Evolutionary conservation across 2,888 invertebrate species (phyloP).

Genomic region (Azorinus chamasolen): DNA sequence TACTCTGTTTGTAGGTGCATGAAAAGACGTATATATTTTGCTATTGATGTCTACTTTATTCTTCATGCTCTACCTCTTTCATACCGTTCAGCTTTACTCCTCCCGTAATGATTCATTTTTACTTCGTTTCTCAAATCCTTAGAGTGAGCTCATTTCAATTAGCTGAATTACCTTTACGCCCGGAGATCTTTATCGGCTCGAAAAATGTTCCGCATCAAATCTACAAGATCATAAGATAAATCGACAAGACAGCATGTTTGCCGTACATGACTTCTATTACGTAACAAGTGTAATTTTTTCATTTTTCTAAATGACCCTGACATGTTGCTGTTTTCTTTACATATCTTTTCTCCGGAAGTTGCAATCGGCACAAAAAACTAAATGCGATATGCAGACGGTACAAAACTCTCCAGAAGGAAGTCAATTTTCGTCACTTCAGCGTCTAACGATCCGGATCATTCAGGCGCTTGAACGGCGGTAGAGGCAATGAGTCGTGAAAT

Average conservation of each 20-base stretch:
- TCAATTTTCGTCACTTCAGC: slow-evolving; percentile 60
- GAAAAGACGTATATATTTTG: too few species aligned
- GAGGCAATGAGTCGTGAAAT: slow-evolving; percentile 58
- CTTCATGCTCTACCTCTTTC: too few species aligned
- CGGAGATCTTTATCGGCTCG: too few species aligned
- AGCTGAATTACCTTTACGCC: too few species aligned
- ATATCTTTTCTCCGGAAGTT: slow-evolving; percentile 37
- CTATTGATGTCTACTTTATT: too few species aligned
- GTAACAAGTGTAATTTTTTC: slow-evolving; percentile 49
- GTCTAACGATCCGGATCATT: slow-evolving; percentile 11
- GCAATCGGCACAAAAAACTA: slow-evolving; percentile 4
- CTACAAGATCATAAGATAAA: slow-evolving; percentile 19
- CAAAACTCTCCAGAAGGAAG: slow-evolving; percentile 25
- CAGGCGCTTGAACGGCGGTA: slow-evolving; percentile 20
- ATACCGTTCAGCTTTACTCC: too few species aligned
- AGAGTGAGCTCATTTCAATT: too few species aligned
- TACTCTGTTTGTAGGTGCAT: too few species aligned
- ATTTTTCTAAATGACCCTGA: slow-evolving; percentile 49
- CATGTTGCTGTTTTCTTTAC: slow-evolving; percentile 39
- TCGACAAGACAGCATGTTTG: slow-evolving; percentile 38
- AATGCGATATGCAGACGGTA: slow-evolving; percentile 24
- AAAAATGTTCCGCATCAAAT: too few species aligned
- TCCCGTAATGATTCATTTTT: too few species aligned
- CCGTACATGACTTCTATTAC: slow-evolving; percentile 47
- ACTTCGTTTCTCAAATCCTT: too few species aligned